These are phyloP conservation scores for Syngnathoides biaculeatus DNA, from an alignment of 2,113 vertebrate genomes.

Conservation along the genomic window DNA sequence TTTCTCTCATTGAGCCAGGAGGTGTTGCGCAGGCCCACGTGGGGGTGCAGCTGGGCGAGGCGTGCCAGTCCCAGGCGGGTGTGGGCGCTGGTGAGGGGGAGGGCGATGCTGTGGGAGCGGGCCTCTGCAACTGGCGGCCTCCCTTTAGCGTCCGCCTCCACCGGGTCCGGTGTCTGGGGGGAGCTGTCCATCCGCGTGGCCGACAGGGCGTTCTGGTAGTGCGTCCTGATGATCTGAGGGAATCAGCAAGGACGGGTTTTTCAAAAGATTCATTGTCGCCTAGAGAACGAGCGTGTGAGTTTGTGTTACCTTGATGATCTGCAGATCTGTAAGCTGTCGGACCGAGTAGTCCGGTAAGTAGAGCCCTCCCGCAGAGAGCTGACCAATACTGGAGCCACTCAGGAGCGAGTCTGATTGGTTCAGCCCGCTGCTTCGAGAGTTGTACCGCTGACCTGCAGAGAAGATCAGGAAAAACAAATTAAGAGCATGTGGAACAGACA, in stretches of 20 bases:
- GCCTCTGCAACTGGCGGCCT: constrained; percentile 59
- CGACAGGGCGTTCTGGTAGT: constrained; percentile 91
- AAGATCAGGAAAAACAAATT: constrained; percentile 8
- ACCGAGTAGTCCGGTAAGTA: constrained; percentile 96
- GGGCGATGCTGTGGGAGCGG: constrained; percentile 71
- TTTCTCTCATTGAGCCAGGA: constrained; percentile 79
- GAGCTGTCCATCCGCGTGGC: constrained; percentile 93
- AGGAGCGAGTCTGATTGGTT: constrained; percentile 88
- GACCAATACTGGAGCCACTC: constrained; percentile 85
- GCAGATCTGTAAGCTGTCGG: constrained; percentile 90
- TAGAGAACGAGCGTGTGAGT: constrained; percentile 14
- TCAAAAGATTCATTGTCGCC: background rate
- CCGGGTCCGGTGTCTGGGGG: constrained; percentile 87
- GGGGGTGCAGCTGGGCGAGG: constrained; percentile 65
- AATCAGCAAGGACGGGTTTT: background rate
- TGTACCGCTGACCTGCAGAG: constrained; percentile 82
- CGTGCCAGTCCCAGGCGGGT: constrained; percentile 64
- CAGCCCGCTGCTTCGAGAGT: constrained; percentile 82
- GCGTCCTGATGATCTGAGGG: constrained; percentile 85
- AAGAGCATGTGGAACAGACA: background rate
- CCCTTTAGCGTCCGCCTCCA: constrained; percentile 53
- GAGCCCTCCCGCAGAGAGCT: constrained; percentile 82
- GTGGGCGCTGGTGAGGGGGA: constrained; percentile 61
- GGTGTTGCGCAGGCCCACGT: constrained; percentile 62
- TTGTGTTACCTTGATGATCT: constrained; percentile 90